Percentiles rank a stretch among this genome's conserved stretches.
Conservation (phyloP, 2,888 invertebrate species). For the Chloroclysta siterata region DNA sequence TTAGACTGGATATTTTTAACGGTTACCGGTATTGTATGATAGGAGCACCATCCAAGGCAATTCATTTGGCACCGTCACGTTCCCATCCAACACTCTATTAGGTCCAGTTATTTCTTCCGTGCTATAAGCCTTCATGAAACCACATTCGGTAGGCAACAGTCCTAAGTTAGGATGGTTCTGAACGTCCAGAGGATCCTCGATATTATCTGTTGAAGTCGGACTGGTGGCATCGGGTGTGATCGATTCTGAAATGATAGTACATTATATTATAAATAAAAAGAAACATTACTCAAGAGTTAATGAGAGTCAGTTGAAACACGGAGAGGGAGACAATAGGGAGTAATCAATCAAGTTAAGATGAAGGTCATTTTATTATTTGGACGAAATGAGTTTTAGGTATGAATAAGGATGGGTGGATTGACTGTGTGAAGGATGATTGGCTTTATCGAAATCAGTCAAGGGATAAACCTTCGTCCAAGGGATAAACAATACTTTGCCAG, state of each 20-base stretch:
- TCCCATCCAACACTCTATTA: conserved; percentile 71
- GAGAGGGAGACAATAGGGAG: neutral
- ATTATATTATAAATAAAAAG: too few relatives aligned
- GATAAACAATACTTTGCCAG: too few relatives aligned
- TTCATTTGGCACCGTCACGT: conserved; percentile 85
- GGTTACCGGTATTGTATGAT: conserved; percentile 80
- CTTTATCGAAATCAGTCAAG: too few relatives aligned
- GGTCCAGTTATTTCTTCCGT: conserved; percentile 37
- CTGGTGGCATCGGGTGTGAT: neutral
- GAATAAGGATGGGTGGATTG: too few relatives aligned
- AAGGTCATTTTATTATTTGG: too few relatives aligned
- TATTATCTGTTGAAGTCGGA: neutral
- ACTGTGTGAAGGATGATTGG: too few relatives aligned
- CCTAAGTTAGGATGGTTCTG: conserved; percentile 10
- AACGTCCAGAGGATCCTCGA: conserved; percentile 6
- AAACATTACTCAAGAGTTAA: neutral
- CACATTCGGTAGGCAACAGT: conserved; percentile 5
- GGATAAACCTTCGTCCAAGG: too few relatives aligned
- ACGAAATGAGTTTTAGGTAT: too few relatives aligned
- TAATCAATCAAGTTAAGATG: too few relatives aligned
- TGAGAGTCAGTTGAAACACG: neutral
- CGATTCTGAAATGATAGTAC: neutral
- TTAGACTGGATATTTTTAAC: neutral
- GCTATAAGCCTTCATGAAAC: neutral
- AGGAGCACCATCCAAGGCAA: conserved; percentile 92